Evolutionary conservation across 2,888 invertebrate species (phyloP).

Genomic region (Tholera decimalis): DNA sequence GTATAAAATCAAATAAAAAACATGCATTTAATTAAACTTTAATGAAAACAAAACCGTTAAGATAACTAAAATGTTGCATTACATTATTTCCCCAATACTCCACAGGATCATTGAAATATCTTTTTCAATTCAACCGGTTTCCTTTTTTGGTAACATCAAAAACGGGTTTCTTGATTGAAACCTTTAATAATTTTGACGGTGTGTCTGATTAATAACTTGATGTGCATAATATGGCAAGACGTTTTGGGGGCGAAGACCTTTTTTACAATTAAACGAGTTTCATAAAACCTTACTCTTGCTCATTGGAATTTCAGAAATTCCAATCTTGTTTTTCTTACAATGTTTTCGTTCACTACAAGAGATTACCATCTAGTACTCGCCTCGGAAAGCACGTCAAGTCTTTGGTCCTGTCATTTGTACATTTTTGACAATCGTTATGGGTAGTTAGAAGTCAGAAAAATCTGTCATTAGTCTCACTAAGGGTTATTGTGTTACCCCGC

Average conservation of each 20-base stretch:
- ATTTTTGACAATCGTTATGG: too few relatives aligned
- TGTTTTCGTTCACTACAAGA: neutral
- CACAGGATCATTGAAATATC: constrained; percentile 8
- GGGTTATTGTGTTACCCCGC: too few relatives aligned
- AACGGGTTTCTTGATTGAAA: constrained; percentile 42
- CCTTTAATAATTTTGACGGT: constrained; percentile 25
- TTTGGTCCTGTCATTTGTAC: too few relatives aligned
- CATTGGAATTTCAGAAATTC: neutral
- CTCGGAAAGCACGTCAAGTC: too few relatives aligned
- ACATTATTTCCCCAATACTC: constrained; percentile 16
- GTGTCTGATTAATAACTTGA: constrained; percentile 10
- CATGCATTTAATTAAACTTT: constrained; percentile 4
- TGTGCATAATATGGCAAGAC: neutral
- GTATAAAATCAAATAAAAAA: neutral
- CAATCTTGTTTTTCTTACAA: neutral
- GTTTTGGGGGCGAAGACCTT: constrained; percentile 13
- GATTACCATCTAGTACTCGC: too few relatives aligned
- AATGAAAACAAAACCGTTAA: neutral
- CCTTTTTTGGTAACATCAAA: constrained; percentile 1
- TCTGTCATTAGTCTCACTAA: too few relatives aligned
- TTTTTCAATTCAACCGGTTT: constrained; percentile 8
- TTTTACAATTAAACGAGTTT: constrained; percentile 5
- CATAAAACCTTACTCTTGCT: neutral
- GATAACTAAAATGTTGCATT: constrained; percentile 22
- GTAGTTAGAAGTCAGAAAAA: too few relatives aligned